Base-by-base conservation (phyloP, 1,140 invertebrate species). In the Octopus sinensis region DNA sequence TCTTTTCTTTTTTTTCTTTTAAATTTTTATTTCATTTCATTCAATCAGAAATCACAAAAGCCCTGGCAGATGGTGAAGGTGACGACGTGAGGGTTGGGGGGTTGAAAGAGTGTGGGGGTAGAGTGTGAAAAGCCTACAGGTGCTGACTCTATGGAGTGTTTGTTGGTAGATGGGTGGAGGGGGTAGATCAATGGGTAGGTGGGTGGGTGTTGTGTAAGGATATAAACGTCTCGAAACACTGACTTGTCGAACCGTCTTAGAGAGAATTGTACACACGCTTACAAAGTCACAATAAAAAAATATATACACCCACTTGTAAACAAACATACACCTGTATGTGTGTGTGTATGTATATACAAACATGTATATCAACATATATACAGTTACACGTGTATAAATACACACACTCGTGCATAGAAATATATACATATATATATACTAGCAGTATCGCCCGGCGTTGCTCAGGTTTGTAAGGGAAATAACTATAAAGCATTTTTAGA, bases 301-400 rank as follows among this genome's bases (percentile, higher is more conserved):
- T 62, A 79, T 7, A 51, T 75, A 79, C 52, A 54, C 78, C 79
- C 78, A 54, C 77, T 79, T 62, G 17, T 62, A 82, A 54, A 62
- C 77, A 82, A 51, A 62, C 62, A 82, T 5, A 80, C 73, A 80
- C 73, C 13, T 51, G 43, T 4, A 68, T 82, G 43, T 79, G 43
- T 79, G 56, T 79, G 43, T 79, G 51, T 54, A 13, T 53, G 43
- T 79, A 53, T 82, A 73, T 79, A 73, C 76, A 73, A 5, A 53
- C n/a, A 54, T 13, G 51, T 17, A 73, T 12, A 73, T 12, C 12
- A 17, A 73, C n/a, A 80, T 51, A 80, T 51, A 77, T 51, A 80
- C 17, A 80, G 9, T 78, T 13, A 77, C n/a, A 6, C 5, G 76
- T 51, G 43, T 71, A 75, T 62, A 75, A 78, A 75, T 10, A n/a